phyloP scores from a whole-genome alignment of 2,888 invertebrate genomes.

The Conops quadrifasciatus region DNA sequence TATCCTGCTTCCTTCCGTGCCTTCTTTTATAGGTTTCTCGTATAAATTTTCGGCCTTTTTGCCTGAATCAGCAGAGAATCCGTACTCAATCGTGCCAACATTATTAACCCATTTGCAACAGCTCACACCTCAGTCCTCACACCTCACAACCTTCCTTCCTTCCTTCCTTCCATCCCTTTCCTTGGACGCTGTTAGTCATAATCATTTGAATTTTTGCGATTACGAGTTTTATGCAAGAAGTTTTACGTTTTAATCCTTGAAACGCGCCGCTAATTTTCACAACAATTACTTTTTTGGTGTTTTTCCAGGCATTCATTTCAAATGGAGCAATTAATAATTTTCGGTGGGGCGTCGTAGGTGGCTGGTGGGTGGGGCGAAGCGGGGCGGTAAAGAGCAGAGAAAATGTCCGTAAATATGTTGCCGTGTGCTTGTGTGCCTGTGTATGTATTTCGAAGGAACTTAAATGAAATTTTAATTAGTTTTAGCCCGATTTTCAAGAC shows the following conservation, averaged over 20 bases:
- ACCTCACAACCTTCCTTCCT: background rate
- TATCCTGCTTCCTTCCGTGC: too few relatives aligned
- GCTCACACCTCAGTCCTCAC: too few relatives aligned
- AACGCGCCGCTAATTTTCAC: constrained; percentile 25
- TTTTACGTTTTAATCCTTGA: constrained; percentile 28
- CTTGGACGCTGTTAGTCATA: constrained; percentile 7
- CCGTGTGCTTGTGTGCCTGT: background rate
- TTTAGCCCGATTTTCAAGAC: too few relatives aligned
- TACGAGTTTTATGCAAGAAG: constrained; percentile 13
- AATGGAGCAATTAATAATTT: constrained; percentile 14
- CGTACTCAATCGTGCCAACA: too few relatives aligned
- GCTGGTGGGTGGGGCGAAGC: background rate
- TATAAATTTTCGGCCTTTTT: too few relatives aligned
- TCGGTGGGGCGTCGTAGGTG: background rate
- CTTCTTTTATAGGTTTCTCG: too few relatives aligned
- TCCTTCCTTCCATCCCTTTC: background rate
- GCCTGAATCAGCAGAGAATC: too few relatives aligned
- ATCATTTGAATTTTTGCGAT: constrained; percentile 33
- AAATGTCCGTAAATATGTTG: too few relatives aligned
- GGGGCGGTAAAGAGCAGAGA: too few relatives aligned
- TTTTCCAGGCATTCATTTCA: constrained; percentile 1
- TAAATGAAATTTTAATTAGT: constrained; percentile 31
- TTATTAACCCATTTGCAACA: too few relatives aligned
- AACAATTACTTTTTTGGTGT: constrained; percentile 5
- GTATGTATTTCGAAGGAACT: constrained; percentile 7